Base-by-base conservation (phyloP, 2,113 vertebrate species). In the Malurus alboscapulatus region DNA sequence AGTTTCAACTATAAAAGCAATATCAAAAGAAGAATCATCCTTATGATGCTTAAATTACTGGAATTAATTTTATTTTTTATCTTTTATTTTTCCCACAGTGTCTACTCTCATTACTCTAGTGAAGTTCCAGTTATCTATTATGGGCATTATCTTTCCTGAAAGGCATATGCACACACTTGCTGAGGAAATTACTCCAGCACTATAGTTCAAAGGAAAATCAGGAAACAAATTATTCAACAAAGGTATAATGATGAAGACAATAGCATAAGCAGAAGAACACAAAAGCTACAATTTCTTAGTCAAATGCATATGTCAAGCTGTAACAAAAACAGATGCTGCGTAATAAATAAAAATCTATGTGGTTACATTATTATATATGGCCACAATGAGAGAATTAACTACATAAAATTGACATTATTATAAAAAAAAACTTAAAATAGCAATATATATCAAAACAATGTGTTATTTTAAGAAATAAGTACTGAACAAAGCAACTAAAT, bases 91-190 rank as follows among this genome's bases (percentile, higher is more conserved):
- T 7, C 1, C 12, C 8, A n/a, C 16, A 55, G 14, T 1, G 1
- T 16, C 10, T 67, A 68, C 14, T 66, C 5, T 45, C 7, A 38
- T 63, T 83, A 48, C 5, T 51, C 9, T 30, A 66, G 32, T 53
- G 29, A 88, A 59, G 5, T 59, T 77, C 53, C 62, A 81, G 25
- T 67, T 87, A 36, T 36, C 38, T 53, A 7, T 32, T 34, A 57
- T 2, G 13, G 15, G 53, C 1, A 10, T 44, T 40, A 58, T 4
- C 18, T 65, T 83, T 61, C 34, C n/a, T 73, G 45, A 87, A 66
- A 62, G 5, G 16, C 6, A 36, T 0, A 36, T 0, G 3, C 8
- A 27, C 7, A 59, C 10, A 12, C 2, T 59, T 24, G 25, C n/a
- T 59, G 72, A 58, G 42, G 65, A 90, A 86, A 94, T 57, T 19